phyloP scores from a whole-genome alignment of 1,140 invertebrate species.

The Oreohelix idahoensis region DNA sequence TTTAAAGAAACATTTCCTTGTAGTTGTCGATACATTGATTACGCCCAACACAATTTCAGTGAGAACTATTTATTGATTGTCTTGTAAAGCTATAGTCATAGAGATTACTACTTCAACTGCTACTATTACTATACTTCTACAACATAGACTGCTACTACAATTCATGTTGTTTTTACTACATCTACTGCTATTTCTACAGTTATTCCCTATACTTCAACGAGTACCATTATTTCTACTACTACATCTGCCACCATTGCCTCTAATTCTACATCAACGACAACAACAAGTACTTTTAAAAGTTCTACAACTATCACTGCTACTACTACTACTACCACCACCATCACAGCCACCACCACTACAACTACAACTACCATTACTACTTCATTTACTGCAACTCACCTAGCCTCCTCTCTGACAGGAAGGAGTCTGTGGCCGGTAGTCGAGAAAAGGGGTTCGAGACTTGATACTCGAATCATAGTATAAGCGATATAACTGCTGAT shows the following conservation, averaged over 20 bases:
- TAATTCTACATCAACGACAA: neutral
- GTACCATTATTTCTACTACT: neutral
- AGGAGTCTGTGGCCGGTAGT: neutral
- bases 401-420: neutral
- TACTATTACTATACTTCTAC: neutral
- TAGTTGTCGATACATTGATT: too few relatives aligned
- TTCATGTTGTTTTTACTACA: neutral
- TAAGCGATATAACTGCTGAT: too few relatives aligned
- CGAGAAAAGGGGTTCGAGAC: too few relatives aligned
- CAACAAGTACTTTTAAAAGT: neutral
- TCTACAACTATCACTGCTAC: neutral
- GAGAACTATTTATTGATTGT: neutral
- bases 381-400: conserved; percentile 55
- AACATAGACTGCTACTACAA: neutral
- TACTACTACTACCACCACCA: neutral
- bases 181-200: neutral
- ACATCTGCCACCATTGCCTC: neutral
- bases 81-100: neutral
- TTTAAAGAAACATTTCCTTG: neutral
- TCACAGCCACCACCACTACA: neutral
- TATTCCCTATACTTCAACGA: neutral
- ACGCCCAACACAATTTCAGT: neutral
- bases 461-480: too few relatives aligned
- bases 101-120: neutral
- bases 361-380: conserved; percentile 56